Evolutionary conservation across 1,140 invertebrate genomes (phyloP).

Genomic region (Orussus abietinus): DNA sequence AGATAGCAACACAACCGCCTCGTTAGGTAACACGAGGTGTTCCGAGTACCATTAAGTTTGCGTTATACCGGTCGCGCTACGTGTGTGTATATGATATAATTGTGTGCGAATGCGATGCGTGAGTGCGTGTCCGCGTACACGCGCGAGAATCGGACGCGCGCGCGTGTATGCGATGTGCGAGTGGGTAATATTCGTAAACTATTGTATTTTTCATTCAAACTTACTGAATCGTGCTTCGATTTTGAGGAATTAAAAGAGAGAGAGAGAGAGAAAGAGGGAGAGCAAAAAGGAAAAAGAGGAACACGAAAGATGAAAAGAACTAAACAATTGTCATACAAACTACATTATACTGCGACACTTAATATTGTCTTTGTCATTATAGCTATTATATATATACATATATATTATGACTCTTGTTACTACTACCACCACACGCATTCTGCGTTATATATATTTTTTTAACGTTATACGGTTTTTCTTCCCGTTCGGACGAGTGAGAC

Average conservation of each 20-base stretch:
- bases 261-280: slow-evolving; percentile 13
- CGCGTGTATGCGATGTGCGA: slow-evolving; percentile 9
- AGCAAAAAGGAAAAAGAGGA: slow-evolving; percentile 12
- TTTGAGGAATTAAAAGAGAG: slow-evolving; percentile 24
- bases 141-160: not conserved
- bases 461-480: too few relatives aligned
- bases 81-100: slow-evolving; percentile 7
- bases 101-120: slow-evolving; percentile 5
- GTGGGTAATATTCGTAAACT: slow-evolving; percentile 8
- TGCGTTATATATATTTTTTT: too few relatives aligned
- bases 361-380: too few relatives aligned
- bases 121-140: slow-evolving; percentile 5
- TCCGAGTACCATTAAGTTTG: slow-evolving; percentile 11
- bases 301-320: slow-evolving; percentile 13
- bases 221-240: slow-evolving; percentile 31
- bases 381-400: too few relatives aligned
- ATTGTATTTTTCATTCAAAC: slow-evolving; percentile 33
- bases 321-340: too few relatives aligned
- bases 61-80: not conserved
- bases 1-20: slow-evolving; percentile 17
- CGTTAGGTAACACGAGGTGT: slow-evolving; percentile 25
- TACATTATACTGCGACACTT: too few relatives aligned
- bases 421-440: too few relatives aligned
- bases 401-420: too few relatives aligned
- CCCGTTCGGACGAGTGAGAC: too few relatives aligned